Conservation (phyloP, 1,140 invertebrate genomes). For the Telenomus remus region DNA sequence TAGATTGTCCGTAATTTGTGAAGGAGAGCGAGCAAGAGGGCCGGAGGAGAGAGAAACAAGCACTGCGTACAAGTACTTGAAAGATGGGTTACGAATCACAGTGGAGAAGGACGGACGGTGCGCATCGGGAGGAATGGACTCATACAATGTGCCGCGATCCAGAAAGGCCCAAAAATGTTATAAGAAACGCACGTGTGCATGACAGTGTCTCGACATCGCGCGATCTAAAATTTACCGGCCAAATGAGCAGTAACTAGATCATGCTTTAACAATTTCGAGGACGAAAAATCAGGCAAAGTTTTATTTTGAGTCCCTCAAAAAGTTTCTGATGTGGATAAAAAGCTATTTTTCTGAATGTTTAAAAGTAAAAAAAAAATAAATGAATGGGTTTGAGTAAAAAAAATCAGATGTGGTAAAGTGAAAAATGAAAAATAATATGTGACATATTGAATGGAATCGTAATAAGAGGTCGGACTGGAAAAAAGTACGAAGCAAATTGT, state of each 20-base stretch:
- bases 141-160: constrained; percentile 57
- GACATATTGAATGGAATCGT: no score
- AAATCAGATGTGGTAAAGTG: no score
- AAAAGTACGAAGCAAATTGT: no score
- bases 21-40: constrained; percentile 24
- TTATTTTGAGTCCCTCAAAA: no score
- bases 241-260: neutral
- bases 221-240: neutral
- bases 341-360: no score
- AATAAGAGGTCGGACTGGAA: no score
- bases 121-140: constrained; percentile 24
- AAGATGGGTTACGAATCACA: constrained; percentile 14
- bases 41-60: constrained; percentile 15
- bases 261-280: no score
- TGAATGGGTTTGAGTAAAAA: no score
- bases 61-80: neutral
- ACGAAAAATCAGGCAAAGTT: no score
- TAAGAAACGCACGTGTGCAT: constrained; percentile 1
- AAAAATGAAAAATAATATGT: no score
- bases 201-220: neutral
- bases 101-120: constrained; percentile 24
- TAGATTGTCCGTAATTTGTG: constrained; percentile 49
- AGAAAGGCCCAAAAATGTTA: constrained; percentile 18
- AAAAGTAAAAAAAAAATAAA: no score
- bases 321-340: no score